Evolutionary conservation across 2,888 invertebrate species (phyloP), one percentile per base, ranked within the genome.

Genomic region (Drosophila kuntzei): DNA sequence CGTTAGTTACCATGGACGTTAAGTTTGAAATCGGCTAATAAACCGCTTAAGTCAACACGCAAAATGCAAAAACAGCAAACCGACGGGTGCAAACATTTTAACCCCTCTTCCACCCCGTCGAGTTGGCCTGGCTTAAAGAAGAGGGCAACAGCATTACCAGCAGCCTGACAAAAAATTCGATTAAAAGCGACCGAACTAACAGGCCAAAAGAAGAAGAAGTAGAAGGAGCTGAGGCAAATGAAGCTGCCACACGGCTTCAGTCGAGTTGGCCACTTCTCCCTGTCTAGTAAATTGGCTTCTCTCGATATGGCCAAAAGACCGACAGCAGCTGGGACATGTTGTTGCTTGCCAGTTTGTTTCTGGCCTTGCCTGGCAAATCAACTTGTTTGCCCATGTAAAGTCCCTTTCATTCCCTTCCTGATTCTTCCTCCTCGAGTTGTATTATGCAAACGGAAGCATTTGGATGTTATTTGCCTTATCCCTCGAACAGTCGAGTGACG

Each of bases 31-130:
- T 60, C 74, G 61, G 78, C 80, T 68, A 81, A 79, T 79, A 79
- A 79, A 79, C 81, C 71, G 81, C 82, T 79, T 81, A 79, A 65
- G 60, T 71, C 82, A 81, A 81, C 77, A 75, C 71, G 65, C 65
- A 58, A 70, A 79, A 65, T 67, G 67, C 71, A 70, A 80, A 78
- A 71, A 62, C 57, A 68, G 65, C 65, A 61, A 67, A 36, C 37
- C 61, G 25, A 37, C 61, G 46, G 36, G 43, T 55, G 55, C 55
- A 43, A 55, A 46, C 57, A 57, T 25, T 36, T 57, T 46, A 50
- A 46, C 22, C 60, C 43, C 25, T 27, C 39, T 11, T 14, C 46
- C 25, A 9, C 11, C 39, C 16, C 12, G 12, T 43, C 14, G 29
- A 11, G 22, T 2, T 16, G 12, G 18, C 32, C 22, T 41, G 22